phyloP scores from a whole-genome alignment of 2,888 invertebrate genomes.

The Ecdyonurus torrentis region DNA sequence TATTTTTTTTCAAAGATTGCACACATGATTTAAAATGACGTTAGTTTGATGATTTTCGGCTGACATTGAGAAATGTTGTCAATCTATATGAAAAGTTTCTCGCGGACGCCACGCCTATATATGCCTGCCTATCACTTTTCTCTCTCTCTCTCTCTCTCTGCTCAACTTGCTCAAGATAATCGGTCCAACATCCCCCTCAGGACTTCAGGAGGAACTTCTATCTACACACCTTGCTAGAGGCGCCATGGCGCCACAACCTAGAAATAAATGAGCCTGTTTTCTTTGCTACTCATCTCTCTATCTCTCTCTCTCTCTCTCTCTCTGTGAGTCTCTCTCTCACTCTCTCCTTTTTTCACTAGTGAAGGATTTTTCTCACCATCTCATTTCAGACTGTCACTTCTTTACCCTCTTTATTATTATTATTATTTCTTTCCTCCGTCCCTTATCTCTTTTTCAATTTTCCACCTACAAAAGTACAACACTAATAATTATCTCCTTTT shows the following conservation, averaged over 20 bases:
- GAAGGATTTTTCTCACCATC: not conserved
- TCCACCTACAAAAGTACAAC: not conserved
- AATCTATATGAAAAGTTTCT: not conserved
- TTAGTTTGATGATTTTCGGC: too few species aligned
- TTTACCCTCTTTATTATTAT: not conserved
- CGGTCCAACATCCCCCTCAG: not conserved
- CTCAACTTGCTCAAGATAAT: not conserved
- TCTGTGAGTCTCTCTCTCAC: conserved; percentile 4
- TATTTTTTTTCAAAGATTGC: too few species aligned
- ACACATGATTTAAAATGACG: too few species aligned
- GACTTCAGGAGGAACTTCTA: not conserved
- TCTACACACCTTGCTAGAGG: not conserved
- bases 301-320: not conserved
- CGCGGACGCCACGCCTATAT: not conserved
- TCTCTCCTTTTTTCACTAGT: not conserved
- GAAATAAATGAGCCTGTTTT: not conserved
- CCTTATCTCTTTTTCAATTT: not conserved
- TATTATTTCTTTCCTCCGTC: not conserved
- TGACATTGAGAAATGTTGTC: not conserved
- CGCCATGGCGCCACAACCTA: not conserved
- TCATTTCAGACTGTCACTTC: not conserved
- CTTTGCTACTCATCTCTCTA: not conserved
- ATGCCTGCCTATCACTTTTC: too few species aligned
- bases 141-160: too few species aligned
- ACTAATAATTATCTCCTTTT: too few species aligned